These are phyloP conservation scores for Ganaspis brasiliensis DNA, from an alignment of 2,888 invertebrate genomes.

Conservation along the genomic window DNA sequence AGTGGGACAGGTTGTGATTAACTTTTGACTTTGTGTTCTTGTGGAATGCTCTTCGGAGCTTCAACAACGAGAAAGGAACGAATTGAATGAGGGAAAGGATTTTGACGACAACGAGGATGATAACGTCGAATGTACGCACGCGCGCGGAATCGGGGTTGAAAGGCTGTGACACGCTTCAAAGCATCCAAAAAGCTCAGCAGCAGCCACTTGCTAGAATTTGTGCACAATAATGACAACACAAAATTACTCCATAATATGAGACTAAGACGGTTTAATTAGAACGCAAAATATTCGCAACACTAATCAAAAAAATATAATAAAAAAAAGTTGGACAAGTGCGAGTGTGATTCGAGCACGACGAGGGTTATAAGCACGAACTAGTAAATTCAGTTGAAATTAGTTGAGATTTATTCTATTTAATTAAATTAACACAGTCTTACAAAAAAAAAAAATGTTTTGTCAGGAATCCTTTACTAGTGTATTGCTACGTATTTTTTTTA, in stretches of 20 bases:
- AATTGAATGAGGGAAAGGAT: slow-evolving; percentile 24
- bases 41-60: slow-evolving; percentile 59
- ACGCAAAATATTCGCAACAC: slow-evolving; percentile 1
- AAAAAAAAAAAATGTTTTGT: no score
- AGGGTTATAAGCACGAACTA: no score
- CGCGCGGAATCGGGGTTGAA: slow-evolving; percentile 72
- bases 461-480: no score
- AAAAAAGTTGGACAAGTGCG: no score
- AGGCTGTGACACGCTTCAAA: slow-evolving; percentile 71
- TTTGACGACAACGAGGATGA: slow-evolving; percentile 27
- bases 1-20: slow-evolving; percentile 58
- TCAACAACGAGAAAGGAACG: slow-evolving; percentile 58
- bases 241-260: slow-evolving; percentile 69
- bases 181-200: slow-evolving; percentile 72
- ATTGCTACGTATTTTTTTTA: no score
- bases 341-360: no score
- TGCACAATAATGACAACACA: slow-evolving; percentile 72
- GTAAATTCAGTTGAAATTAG: no score
- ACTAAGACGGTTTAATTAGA: slow-evolving; percentile 73
- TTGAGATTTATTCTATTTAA: no score
- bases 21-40: slow-evolving; percentile 62
- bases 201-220: slow-evolving; percentile 74
- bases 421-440: no score
- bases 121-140: slow-evolving; percentile 56
- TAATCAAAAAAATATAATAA: background rate